Evolutionary conservation across 2,888 invertebrate species (phyloP), one percentile per base, ranked within the genome.

Genomic region (Cantharis flavilabris): DNA sequence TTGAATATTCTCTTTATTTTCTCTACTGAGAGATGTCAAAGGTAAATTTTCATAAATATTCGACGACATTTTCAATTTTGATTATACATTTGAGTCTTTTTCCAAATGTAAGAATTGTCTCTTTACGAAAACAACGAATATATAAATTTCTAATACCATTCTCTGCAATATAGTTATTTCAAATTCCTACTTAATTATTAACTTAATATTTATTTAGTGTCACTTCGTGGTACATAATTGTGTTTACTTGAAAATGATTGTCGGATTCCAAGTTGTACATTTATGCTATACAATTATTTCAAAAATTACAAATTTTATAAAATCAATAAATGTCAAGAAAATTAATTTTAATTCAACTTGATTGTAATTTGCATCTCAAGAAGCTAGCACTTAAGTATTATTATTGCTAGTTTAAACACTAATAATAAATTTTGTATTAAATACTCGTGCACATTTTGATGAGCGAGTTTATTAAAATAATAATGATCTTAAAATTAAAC

Each of bases 21-120:
- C 81, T 79, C 82, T 83, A 20, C 82, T 83, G 64, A 86, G 79
- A 16, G 84, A 82, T 72, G 86, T 87, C 73, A 87, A 76, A 0
- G 87, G 87, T 18, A 88, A 80, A 79, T 86, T 87, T 74, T 88
- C 87, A 83, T 86, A 87, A 18, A 87, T 82, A 71, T 85, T 84
- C 9, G 81, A 80, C 65, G 84, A 84, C 78, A 86, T 85, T 82
- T 85, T 49, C n/a, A 49, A 49, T 49, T 49, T 49, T n/a, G 49
- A 49, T 49, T 49, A 49, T 49, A 49, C 49, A 49, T 49, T 49
- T 49, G 2, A 13, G n/a, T 49, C 49, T 49, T 49, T 49, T n/a
- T 49, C n/a, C n/a, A 49, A n/a, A 49, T n/a, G n/a, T 49, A 49
- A 49, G n/a, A 49, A 49, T 49, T 49, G 49, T 49, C n/a, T 49